A percentile compares a stretch with the other conserved stretches of the same genome.
Evolutionary conservation across 1,140 invertebrate genomes (phyloP).

Genomic region (Theocolax elegans): DNA sequence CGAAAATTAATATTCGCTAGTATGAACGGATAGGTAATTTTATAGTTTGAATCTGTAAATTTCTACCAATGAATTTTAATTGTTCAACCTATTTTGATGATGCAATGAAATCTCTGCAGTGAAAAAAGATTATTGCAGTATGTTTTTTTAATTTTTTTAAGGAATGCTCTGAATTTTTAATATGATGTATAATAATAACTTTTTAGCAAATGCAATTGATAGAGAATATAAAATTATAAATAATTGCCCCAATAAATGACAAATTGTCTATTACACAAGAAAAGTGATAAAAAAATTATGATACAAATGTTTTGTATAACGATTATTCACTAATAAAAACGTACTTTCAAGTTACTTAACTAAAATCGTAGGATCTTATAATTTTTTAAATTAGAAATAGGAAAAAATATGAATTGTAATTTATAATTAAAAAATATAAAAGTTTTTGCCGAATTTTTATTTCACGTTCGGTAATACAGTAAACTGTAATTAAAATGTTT

Average conservation of each 20-base stretch:
- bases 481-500: slow-evolving; percentile 17
- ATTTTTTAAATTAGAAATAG: slow-evolving; percentile 28
- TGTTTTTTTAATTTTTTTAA: slow-evolving; percentile 29
- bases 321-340: slow-evolving; percentile 20
- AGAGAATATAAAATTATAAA: slow-evolving; percentile 33
- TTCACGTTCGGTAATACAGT: neutral
- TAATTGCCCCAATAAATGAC: slow-evolving; percentile 27
- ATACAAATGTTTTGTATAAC: slow-evolving; percentile 24
- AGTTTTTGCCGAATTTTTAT: slow-evolving; percentile 14
- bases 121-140: slow-evolving; percentile 15
- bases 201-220: slow-evolving; percentile 19
- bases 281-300: slow-evolving; percentile 28
- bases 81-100: slow-evolving; percentile 24
- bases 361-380: slow-evolving; percentile 16
- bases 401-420: slow-evolving; percentile 12
- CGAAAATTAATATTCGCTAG: slow-evolving; percentile 27
- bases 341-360: slow-evolving; percentile 27
- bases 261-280: slow-evolving; percentile 22
- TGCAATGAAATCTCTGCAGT: slow-evolving; percentile 22
- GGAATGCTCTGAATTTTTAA: slow-evolving; percentile 25
- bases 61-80: slow-evolving; percentile 32
- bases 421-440: slow-evolving; percentile 27
- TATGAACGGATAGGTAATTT: slow-evolving; percentile 32
- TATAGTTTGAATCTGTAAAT: slow-evolving; percentile 34
- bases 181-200: slow-evolving; percentile 25